Evolutionary conservation across 2,797 vertebrate species (phyloP), one percentile per base, ranked within the genome.

Genomic region (Platalea minor): DNA sequence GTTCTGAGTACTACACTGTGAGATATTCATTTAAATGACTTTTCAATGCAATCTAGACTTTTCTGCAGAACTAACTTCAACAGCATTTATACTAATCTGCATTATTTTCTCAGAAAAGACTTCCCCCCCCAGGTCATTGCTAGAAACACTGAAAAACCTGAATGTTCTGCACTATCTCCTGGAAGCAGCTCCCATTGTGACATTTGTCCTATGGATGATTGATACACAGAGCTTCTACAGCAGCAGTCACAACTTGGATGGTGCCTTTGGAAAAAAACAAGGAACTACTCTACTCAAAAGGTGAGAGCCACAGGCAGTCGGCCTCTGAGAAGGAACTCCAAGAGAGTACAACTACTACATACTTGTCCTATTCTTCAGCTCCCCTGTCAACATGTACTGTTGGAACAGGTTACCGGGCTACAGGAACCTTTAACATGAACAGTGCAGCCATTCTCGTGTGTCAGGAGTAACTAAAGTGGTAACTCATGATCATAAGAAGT

Each of bases 371-470:
- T 35, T 65, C 48, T 78, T 74, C 77, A 48, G 17, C 7, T 13
- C 29, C 21, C 28, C 39, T 37, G 31, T 43, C 28, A 45, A 24
- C 17, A 9, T 7, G 25, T 21, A 13, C 41, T 37, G 45, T 13
- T 63, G 39, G 60, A 60, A 74, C 3, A 5, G 20, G 29, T 63
- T 26, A 61, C 18, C 23, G 46, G 43, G 43, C 56, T 54, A 56
- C 45, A 5, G 0, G 6, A 63, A 46, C 60, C n/a, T 70, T 48
- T 41, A 13, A 11, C 1, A 0, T 5, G 17, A 68, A 21, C 33
- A 46, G 18, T 33, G 43, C 39, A 68, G 67, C 72, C 67, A 28
- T 10, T 60, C 25, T 61, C 33, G 28, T 2, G 19, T 26, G 46
- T 29, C 57, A 39, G 31, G 46, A 77, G 24, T 37, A 46, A 78